Base-by-base conservation (phyloP, 2,113 vertebrate species). In the Podiceps cristatus region DNA sequence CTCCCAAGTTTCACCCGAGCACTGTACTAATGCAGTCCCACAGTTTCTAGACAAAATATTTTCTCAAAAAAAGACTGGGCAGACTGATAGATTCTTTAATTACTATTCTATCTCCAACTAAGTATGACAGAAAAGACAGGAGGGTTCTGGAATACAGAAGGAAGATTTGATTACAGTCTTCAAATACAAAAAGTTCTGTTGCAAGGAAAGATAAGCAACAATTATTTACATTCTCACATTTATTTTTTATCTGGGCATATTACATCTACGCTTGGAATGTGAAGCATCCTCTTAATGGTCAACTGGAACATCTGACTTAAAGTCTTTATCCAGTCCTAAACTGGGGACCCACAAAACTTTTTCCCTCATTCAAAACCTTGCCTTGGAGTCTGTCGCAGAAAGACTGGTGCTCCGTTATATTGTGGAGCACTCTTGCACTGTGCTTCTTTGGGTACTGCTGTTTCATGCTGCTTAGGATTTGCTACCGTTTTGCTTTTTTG, bases 391-490 rank as follows among this genome's bases (percentile, higher is more conserved):
- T 63, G 31, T 28, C 6, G 1, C 5, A 80, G 59, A 68, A 0
- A 45, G 37, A 56, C 15, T 24, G 20, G 11, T 69, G 42, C 31
- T 77, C 25, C 0, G 0, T 18, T 22, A 58, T 7, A 63, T 0
- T 71, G 18, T 27, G 23, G 6, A 52, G 14, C 33, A 86, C 71
- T 42, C n/a, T n/a, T 14, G 55, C 1, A 14, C 20, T 27, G 10
- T 14, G 18, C 25, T 86, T 14, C 27, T 66, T 25, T 7, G 7
- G 18, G 8, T 60, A n/a, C 11, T 63, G 31, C 4, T 56, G 24
- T 13, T 42, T 69, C 33, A 10, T 23, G 11, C 3, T 55, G 10
- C 33, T 72, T 42, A 52, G 58, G n/a, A 59, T 69, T 85, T 91
- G 40, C 27, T 47, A 59, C 25, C 5, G 10, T 67, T 83, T 62